Evolutionary conservation across 2,888 invertebrate genomes (phyloP), one percentile per base, ranked within the genome.

Genomic region (Lumbricus terrestris): DNA sequence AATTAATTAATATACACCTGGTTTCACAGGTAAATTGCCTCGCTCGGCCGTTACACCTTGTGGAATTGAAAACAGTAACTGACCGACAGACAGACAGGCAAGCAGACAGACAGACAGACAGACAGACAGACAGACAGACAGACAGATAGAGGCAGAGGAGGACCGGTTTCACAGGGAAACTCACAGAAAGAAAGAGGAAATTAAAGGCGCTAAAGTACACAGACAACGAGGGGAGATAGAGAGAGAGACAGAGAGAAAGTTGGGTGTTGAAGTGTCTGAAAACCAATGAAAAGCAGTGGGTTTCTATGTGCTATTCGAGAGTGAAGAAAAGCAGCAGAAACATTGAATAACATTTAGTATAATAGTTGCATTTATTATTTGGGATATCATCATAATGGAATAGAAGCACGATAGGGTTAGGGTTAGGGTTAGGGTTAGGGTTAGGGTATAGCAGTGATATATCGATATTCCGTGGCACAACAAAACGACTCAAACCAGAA

Each of bases 1-100:
- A 69, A 69, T 69, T 69, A 69, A 69, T 69, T 69, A 69, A 69
- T 69, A 69, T 69, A 69, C 69, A 69, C 69, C 69, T 69, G 69
- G 69, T n/a, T 69, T 69, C 69, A 69, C 69, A 69, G 69, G 69
- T 69, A 69, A 69, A n/a, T 69, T 69, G n/a, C 69, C 69, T 69
- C 29, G 11, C 47, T 47, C 47, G 47, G 23, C 47, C 47, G 47
- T 23, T 47, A 47, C 69, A 69, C 69, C 69, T 69, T 29, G 0
- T 0, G n/a, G 69, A 69, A 15, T 69, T 69, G 29, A n/a, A 69
- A 69, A 16, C n/a, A n/a, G 11, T n/a, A 11, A 8, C 69, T 69
- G 29, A n/a, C n/a, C 69, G 69, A 47, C n/a, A 69, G 69, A 69
- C 0, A 47, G 1, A 47, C 47, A 47, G 47, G 23, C 23, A 47